A percentile compares a stretch with the other conserved stretches of the same genome.
Evolutionary conservation across 2,113 vertebrate genomes (phyloP).

Genomic region (Oriolus oriolus): DNA sequence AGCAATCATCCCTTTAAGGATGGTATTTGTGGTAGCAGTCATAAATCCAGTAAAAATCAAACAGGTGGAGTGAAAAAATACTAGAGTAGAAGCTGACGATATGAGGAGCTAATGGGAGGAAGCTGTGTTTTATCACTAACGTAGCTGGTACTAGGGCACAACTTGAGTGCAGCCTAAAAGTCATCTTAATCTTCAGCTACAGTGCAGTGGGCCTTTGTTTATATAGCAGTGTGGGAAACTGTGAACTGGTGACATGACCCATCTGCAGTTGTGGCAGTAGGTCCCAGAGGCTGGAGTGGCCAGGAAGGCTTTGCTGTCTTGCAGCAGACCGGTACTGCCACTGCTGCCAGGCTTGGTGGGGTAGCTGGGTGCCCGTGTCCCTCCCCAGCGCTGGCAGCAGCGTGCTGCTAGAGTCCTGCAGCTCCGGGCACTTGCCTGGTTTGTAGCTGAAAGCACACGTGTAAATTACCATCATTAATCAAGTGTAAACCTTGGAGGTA

Average conservation of each 20-base stretch:
- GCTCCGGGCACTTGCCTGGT: background rate
- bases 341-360: background rate
- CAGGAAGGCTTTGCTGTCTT: background rate
- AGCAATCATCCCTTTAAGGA: background rate
- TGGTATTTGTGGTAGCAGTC: background rate
- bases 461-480: background rate
- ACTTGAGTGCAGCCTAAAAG: background rate
- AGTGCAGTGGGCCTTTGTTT: background rate
- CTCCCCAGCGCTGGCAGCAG: fast-evolving
- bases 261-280: fast-evolving
- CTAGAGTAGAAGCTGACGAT: background rate
- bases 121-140: background rate
- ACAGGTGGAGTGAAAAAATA: background rate
- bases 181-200: background rate
- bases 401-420: fast-evolving
- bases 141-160: background rate
- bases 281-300: background rate
- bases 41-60: background rate
- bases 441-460: fast-evolving
- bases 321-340: fast-evolving
- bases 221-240: fast-evolving
- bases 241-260: fast-evolving
- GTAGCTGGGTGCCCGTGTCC: background rate
- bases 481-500: background rate
- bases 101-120: background rate